phyloP scores from a whole-genome alignment of 2,888 invertebrate species.

The Drosophila rubida region DNA sequence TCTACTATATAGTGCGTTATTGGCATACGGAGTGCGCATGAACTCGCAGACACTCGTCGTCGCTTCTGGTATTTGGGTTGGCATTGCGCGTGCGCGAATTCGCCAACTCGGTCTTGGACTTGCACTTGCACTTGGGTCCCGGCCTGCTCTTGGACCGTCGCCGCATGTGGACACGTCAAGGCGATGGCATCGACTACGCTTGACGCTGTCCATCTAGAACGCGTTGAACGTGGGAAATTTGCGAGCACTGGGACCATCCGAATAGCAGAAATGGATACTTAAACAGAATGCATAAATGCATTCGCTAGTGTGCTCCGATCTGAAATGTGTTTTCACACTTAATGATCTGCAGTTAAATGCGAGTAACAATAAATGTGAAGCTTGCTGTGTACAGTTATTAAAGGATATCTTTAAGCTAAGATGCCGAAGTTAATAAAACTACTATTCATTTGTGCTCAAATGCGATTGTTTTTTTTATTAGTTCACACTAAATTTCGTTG shows the following conservation, averaged over 20 bases:
- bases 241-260: slow-evolving; percentile 34
- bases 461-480: too few relatives aligned
- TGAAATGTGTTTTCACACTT: too few relatives aligned
- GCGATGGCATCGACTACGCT: slow-evolving; percentile 19
- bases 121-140: slow-evolving; percentile 1
- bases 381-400: too few relatives aligned
- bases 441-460: too few relatives aligned
- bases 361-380: too few relatives aligned
- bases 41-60: background rate
- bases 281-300: background rate
- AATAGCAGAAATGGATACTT: background rate
- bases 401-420: too few relatives aligned
- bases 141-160: slow-evolving; percentile 2
- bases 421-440: too few relatives aligned
- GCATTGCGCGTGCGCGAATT: slow-evolving; percentile 72
- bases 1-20: slow-evolving; percentile 33
- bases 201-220: background rate
- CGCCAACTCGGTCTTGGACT: slow-evolving; percentile 21
- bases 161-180: slow-evolving; percentile 59
- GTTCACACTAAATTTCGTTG: too few relatives aligned
- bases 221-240: slow-evolving; percentile 43
- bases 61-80: slow-evolving; percentile 73
- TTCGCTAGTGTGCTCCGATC: background rate
- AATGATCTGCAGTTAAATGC: too few relatives aligned
- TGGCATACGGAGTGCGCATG: slow-evolving; percentile 12